Evolutionary conservation across 2,113 vertebrate genomes (phyloP).

Genomic region (Uropsilus gracilis): DNA sequence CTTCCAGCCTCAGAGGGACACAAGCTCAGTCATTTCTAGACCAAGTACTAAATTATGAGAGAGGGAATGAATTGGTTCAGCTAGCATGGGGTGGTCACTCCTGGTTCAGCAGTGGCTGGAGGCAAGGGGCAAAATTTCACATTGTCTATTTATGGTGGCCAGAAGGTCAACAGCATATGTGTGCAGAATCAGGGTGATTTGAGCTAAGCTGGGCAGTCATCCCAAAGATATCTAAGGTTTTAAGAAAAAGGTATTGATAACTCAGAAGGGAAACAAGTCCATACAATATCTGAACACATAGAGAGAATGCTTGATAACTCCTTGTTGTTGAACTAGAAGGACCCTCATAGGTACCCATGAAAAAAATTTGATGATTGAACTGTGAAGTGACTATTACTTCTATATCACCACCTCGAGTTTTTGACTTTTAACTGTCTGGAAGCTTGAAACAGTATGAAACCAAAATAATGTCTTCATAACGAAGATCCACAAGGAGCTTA

Average conservation of each 20-base stretch:
- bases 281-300: neutral
- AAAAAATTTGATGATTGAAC: neutral
- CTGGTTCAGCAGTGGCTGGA: neutral
- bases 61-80: neutral
- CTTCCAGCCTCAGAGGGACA: neutral
- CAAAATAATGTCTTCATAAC: no score
- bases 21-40: neutral
- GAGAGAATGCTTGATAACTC: neutral
- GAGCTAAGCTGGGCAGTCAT: neutral
- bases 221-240: neutral
- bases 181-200: neutral
- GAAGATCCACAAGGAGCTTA: no score
- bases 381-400: neutral
- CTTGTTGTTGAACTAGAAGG: neutral
- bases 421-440: neutral
- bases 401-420: neutral
- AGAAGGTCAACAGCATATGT: neutral
- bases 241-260: neutral
- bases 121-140: neutral
- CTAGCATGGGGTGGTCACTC: neutral
- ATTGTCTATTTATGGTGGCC: neutral
- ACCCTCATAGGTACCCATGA: neutral
- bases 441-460: conserved; percentile 1
- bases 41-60: neutral
- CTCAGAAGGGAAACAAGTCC: neutral